phyloP scores from a whole-genome alignment of 2,888 invertebrate species.

The Tetheella fluctuosa region DNA sequence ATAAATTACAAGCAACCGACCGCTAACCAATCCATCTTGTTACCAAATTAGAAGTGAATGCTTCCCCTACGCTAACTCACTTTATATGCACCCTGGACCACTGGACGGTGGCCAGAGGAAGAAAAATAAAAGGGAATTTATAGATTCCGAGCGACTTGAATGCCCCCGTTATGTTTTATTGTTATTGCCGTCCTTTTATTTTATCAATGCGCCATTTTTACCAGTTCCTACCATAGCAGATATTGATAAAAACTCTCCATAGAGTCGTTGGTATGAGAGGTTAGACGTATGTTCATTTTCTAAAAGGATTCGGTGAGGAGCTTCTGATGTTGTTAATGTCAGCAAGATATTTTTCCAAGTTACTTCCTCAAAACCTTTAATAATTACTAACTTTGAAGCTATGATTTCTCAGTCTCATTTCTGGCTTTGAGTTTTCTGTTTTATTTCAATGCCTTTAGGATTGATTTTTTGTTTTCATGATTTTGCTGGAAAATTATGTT shows the following conservation, averaged over 20 bases:
- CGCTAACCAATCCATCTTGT: conserved; percentile 64
- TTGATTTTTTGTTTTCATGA: too few relatives aligned
- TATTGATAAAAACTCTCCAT: conserved; percentile 52
- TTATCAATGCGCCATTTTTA: conserved; percentile 58
- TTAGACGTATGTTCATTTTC: background rate
- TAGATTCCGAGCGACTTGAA: conserved; percentile 37
- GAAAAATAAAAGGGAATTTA: conserved; percentile 67
- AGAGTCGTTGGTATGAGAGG: conserved; percentile 26
- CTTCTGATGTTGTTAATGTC: too few relatives aligned
- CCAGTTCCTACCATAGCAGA: conserved; percentile 37
- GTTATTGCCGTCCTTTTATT: conserved; percentile 68
- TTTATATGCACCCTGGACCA: conserved; percentile 63
- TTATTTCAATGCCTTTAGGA: too few relatives aligned
- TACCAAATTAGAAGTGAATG: conserved; percentile 53
- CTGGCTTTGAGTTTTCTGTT: too few relatives aligned
- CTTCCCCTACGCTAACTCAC: conserved; percentile 29
- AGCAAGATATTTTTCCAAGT: too few relatives aligned
- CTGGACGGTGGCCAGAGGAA: conserved; percentile 54
- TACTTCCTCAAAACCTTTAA: too few relatives aligned
- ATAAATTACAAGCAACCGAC: conserved; percentile 57
- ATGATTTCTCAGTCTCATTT: too few relatives aligned
- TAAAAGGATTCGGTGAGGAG: background rate
- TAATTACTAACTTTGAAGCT: too few relatives aligned
- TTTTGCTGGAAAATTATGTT: too few relatives aligned
- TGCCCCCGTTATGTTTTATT: conserved; percentile 73